Conservation (phyloP, 2,797 vertebrate species). For the Cirrhinus molitorella region DNA sequence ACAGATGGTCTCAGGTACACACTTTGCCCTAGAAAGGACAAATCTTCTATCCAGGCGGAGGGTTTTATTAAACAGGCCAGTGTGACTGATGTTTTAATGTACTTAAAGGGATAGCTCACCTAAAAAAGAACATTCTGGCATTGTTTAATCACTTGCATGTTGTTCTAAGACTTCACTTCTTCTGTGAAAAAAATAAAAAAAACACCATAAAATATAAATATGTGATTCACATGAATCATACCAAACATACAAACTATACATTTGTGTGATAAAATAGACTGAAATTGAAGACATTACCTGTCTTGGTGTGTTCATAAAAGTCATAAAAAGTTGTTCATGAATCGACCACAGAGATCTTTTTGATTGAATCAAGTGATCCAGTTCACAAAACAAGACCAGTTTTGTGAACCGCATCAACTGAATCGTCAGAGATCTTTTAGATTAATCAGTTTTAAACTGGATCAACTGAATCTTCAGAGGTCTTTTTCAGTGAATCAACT, state of each 20-base stretch:
- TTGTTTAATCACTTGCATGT: not conserved
- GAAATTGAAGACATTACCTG: not conserved
- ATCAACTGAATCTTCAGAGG: too few relatives aligned
- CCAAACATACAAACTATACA: not conserved
- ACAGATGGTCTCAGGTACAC: constrained; percentile 76
- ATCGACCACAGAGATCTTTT: not conserved
- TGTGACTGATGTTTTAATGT: constrained; percentile 1
- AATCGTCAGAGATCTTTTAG: too few relatives aligned
- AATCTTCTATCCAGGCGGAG: not conserved
- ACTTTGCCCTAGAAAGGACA: constrained; percentile 66
- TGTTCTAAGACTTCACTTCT: not conserved
- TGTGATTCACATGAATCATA: not conserved
- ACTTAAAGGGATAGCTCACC: not conserved
- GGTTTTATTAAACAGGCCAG: constrained; percentile 18
- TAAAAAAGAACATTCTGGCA: not conserved
- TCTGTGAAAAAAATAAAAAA: too few relatives aligned
- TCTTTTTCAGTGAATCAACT: too few relatives aligned
- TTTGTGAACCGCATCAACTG: too few relatives aligned
- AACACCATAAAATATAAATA: not conserved
- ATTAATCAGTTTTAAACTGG: too few relatives aligned
- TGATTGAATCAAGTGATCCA: not conserved
- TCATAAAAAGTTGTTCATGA: not conserved
- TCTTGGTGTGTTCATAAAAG: not conserved
- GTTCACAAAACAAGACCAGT: not conserved
- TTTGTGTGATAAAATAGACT: not conserved